Conservation (phyloP, 2,113 vertebrate genomes). For the Leptosomus discolor region DNA sequence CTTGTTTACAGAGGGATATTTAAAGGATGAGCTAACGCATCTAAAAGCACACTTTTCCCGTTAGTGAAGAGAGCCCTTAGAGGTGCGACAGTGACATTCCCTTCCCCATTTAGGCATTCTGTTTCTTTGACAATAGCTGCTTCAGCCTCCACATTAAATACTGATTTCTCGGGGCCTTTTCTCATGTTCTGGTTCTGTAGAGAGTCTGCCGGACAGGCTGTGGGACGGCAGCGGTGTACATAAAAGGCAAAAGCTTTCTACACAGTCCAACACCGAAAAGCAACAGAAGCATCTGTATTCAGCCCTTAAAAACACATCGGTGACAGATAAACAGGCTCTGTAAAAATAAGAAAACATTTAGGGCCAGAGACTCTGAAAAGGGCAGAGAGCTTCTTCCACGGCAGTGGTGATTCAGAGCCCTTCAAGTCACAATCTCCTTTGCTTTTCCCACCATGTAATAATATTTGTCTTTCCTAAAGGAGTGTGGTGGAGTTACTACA, state of each 20-base stretch:
- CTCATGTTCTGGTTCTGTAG: not conserved
- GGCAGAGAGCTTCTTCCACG: not conserved
- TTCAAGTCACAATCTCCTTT: not conserved
- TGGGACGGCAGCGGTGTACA: not conserved
- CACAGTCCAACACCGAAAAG: not conserved
- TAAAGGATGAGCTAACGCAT: conserved; percentile 32
- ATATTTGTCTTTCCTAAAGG: not conserved
- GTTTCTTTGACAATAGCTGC: not conserved
- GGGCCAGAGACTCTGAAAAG: not conserved
- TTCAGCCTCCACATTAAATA: not conserved
- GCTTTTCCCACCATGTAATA: not conserved
- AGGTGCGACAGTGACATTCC: conserved; percentile 28
- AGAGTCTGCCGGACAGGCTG: not conserved
- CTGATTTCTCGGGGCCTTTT: not conserved
- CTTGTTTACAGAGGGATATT: conserved; percentile 55
- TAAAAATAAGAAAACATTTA: not conserved
- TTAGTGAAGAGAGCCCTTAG: not conserved
- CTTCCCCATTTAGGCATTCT: conserved; percentile 26
- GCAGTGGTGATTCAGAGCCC: not conserved
- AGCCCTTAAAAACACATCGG: not conserved
- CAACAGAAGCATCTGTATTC: not conserved
- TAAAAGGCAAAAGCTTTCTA: not conserved
- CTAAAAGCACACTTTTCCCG: not conserved
- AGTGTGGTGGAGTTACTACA: not conserved
- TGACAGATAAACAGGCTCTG: not conserved